phyloP scores from a whole-genome alignment of 1,140 invertebrate species.

The Drosophila nebulosa region DNA sequence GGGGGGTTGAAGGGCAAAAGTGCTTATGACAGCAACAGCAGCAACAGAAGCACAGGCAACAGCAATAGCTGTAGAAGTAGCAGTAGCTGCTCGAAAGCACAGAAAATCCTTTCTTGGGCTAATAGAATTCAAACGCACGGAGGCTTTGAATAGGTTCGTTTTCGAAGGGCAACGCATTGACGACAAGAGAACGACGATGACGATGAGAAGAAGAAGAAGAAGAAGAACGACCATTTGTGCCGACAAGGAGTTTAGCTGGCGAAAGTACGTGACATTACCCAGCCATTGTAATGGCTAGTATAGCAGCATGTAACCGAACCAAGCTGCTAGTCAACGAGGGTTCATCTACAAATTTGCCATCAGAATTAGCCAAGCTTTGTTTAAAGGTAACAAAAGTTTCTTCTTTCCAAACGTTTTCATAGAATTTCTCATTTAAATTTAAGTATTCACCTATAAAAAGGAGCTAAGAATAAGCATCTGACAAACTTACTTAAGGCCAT shows the following conservation, averaged over 20 bases:
- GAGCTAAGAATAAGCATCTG: too few relatives aligned
- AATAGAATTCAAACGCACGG: slow-evolving; percentile 78
- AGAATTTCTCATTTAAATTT: too few relatives aligned
- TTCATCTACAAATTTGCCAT: too few relatives aligned
- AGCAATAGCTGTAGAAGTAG: not conserved
- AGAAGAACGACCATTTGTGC: slow-evolving; percentile 41
- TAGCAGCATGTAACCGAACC: not conserved
- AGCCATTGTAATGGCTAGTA: slow-evolving; percentile 23
- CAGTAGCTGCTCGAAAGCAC: slow-evolving; percentile 3
- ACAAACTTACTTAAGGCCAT: too few relatives aligned
- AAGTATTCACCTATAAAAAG: too few relatives aligned
- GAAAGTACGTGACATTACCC: slow-evolving; percentile 74
- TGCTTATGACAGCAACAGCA: slow-evolving; percentile 68
- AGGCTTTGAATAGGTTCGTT: slow-evolving; percentile 76
- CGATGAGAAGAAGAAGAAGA: slow-evolving; percentile 6
- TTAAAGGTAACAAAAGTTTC: too few relatives aligned
- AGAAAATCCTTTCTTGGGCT: slow-evolving; percentile 72
- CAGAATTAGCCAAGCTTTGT: too few relatives aligned
- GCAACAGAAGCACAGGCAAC: not conserved
- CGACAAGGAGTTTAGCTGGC: slow-evolving; percentile 51
- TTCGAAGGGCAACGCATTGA: slow-evolving; percentile 63
- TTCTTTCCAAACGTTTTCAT: too few relatives aligned
- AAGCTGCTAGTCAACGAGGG: slow-evolving; percentile 38
- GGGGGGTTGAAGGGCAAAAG: slow-evolving; percentile 53
- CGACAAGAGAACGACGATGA: slow-evolving; percentile 41